Base-by-base conservation (phyloP, 2,888 invertebrate species). In the Nowickia ferox region DNA sequence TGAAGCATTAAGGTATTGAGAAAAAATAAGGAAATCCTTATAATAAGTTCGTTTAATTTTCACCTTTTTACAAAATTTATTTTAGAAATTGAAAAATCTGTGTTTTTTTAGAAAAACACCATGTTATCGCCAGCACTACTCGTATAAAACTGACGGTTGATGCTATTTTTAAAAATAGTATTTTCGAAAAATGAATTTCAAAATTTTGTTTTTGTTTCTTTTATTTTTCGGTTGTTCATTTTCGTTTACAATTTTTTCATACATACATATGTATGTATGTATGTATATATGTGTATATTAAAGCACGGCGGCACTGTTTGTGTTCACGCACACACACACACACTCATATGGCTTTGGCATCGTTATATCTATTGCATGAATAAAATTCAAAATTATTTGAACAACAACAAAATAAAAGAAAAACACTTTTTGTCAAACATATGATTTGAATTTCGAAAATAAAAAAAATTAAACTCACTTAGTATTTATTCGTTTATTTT, bases 111-210 rank as follows among this genome's bases (percentile, higher is more conserved):
- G 38, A 22, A 46, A 66, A 66, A 59, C 61, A 9, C 61, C 78
- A 76, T 80, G 91, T 91, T 88, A 88, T 89, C 90, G 90, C 89
- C 88, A 89, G 89, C 89, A 88, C 89, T 90, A 89, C 90, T 92
- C 90, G 90, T 89, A 89, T 89, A 91, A 91, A 92, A 93, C 92
- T 93, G 91, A 88, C 87, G 87, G 90, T 65, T 83, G 90, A 76
- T 72, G 87, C 92, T 93, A 93, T 93, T 92, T 92, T 91, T 92
- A 92, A 90, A 89, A 88, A 75, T 80, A 72, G 71, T 68, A 83
- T 83, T 83, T 86, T 86, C 86, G 86, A 86, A 86, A 86, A 86
- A 83, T 86, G 61, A 77, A 72, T 85, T 72, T 77, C 57, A 83
- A 65, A 81, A 68, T 83, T 66, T 38, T 30, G 9, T 75, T 76